Base-by-base conservation (phyloP, 2,113 vertebrate genomes). In the Melanerpes formicivorus region DNA sequence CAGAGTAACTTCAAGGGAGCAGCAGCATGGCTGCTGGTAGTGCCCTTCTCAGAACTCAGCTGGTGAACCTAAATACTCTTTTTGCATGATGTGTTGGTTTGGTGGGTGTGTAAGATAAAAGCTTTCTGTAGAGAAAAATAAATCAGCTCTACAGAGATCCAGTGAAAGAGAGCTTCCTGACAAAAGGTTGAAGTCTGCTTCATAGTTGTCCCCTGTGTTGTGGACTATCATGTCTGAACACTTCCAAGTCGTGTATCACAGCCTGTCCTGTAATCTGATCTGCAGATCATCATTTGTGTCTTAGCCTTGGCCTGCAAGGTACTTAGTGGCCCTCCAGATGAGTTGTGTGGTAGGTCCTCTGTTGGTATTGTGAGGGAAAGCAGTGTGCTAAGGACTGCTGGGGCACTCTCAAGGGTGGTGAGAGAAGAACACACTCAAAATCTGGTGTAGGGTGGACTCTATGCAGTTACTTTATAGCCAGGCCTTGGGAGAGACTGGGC, bases 311-410 rank as follows among this genome's bases (percentile, higher is more conserved):
- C 46, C 12, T 52, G 23, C 12, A 40, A 12, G 5, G 10, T n/a
- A 18, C 18, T 34, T 34, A 7, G 19, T 25, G 34, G 62, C 9
- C 16, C 44, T 65, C 0, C 1, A 34, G 42, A 60, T 0, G 0
- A n/a, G 4, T 30, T n/a, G 21, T 58, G n/a, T 15, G 23, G 12
- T 19, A 27, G 26, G 26, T 66, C 26, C 50, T 18, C 18, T 37
- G 27, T 13, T 69, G 48, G 25, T 14, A 17, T 3, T 60, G 19
- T 52, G 74, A 67, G 27, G 29, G 58, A 78, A 84, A 52, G 18
- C 2, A 5, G 5, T 19, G 23, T 42, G 19, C 27, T 32, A 42
- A 34, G 23, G 17, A 5, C 50, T 50, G 37, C 8, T 14, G 27
- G 67, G 11, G 18, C 5, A 12, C 8, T 29, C 8, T 17, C 2